These are phyloP conservation scores for Octonoba sinensis DNA, from an alignment of 2,888 invertebrate genomes.

Conservation along the genomic window DNA sequence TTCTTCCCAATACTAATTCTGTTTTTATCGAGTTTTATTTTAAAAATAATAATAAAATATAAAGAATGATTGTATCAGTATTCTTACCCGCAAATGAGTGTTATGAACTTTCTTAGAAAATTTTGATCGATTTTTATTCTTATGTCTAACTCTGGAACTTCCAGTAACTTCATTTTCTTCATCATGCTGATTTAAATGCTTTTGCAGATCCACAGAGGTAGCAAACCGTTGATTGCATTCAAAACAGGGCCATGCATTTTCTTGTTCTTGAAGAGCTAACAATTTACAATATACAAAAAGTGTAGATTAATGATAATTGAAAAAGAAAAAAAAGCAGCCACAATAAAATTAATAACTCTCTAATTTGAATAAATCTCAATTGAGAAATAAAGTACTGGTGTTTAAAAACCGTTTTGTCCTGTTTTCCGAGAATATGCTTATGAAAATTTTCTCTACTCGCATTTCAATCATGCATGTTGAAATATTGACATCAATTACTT, in stretches of 20 bases:
- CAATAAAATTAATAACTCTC: too few species aligned
- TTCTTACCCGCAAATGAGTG: slow-evolving; percentile 33
- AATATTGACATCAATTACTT: too few species aligned
- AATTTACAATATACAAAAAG: neutral
- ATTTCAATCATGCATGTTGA: too few species aligned
- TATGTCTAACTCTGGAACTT: slow-evolving; percentile 25
- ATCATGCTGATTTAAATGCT: slow-evolving; percentile 74
- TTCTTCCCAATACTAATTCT: too few species aligned
- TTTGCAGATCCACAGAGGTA: slow-evolving; percentile 76
- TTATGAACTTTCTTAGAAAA: slow-evolving; percentile 38
- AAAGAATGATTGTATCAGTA: neutral
- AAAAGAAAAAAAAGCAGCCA: neutral
- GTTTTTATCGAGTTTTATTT: too few species aligned
- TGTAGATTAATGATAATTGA: neutral
- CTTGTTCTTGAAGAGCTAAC: slow-evolving; percentile 54
- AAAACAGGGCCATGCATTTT: slow-evolving; percentile 77
- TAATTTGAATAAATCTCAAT: too few species aligned
- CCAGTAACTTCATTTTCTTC: slow-evolving; percentile 57
- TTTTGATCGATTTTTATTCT: slow-evolving; percentile 42
- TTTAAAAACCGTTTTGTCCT: too few species aligned
- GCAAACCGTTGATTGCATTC: slow-evolving; percentile 77
- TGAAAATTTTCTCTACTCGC: too few species aligned
- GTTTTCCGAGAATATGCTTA: too few species aligned
- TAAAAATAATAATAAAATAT: neutral
- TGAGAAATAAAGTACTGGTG: too few species aligned